These are phyloP conservation scores for Heliconius congener DNA, from an alignment of 1,140 invertebrate species.

Conservation along the genomic window DNA sequence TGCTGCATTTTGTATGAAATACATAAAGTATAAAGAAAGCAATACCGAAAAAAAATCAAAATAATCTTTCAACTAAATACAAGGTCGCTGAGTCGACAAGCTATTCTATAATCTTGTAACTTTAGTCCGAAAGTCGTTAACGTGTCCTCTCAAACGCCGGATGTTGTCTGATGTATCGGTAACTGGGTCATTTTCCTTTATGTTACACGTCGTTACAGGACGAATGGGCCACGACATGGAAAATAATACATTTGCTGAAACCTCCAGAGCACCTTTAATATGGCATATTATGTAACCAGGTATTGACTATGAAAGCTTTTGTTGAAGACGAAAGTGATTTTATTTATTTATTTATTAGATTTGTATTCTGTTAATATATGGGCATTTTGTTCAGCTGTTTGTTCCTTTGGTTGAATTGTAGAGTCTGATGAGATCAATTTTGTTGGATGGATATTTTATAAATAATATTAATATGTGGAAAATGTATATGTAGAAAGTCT, in stretches of 20 bases:
- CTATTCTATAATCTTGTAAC: conserved; percentile 45
- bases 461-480: too few relatives aligned
- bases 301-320: background rate
- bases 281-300: background rate
- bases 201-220: conserved; percentile 30
- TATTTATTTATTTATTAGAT: background rate
- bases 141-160: conserved; percentile 47
- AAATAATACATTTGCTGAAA: conserved; percentile 32
- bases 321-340: background rate
- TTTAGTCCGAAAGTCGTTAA: conserved; percentile 43
- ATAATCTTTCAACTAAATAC: background rate
- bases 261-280: background rate
- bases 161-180: conserved; percentile 52
- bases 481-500: too few relatives aligned
- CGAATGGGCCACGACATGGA: conserved; percentile 21
- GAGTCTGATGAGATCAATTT: too few relatives aligned
- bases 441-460: too few relatives aligned
- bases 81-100: conserved; percentile 15
- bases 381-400: background rate
- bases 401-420: too few relatives aligned
- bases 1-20: too few relatives aligned
- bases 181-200: conserved; percentile 40
- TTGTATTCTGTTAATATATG: background rate
- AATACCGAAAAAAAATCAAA: background rate
- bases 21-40: too few relatives aligned